Percentiles rank a stretch among this genome's conserved stretches.
Conservation (phyloP, 2,113 vertebrate genomes). For the Phycodurus eques region DNA sequence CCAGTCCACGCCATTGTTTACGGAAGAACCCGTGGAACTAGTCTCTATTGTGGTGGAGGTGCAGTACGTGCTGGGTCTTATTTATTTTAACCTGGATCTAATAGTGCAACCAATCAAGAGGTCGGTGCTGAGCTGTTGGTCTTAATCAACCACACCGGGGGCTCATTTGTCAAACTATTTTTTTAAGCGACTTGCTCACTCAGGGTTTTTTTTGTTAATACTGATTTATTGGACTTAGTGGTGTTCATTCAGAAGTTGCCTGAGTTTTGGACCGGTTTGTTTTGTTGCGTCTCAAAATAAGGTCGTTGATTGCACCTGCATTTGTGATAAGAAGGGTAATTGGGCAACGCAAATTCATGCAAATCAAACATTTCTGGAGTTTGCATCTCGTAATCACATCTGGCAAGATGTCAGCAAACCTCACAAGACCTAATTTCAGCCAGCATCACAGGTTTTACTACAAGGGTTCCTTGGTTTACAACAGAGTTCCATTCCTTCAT, state of each 20-base stretch:
- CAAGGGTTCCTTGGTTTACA: no score
- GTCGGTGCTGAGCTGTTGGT: conserved; percentile 15
- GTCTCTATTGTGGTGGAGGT: conserved; percentile 37
- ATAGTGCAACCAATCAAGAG: conserved; percentile 20
- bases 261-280: background rate
- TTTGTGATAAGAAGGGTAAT: background rate
- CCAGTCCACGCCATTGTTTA: conserved; percentile 27
- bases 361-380: background rate
- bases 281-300: background rate
- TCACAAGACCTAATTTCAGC: no score
- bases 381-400: background rate
- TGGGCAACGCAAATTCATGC: background rate
- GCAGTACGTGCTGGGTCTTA: conserved; percentile 12
- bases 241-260: background rate
- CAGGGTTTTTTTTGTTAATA: conserved; percentile 3
- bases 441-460: no score
- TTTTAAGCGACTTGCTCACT: background rate
- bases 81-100: conserved; percentile 26
- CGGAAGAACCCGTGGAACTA: conserved; percentile 9
- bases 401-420: no score
- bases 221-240: background rate
- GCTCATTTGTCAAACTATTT: conserved; percentile 24
- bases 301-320: background rate
- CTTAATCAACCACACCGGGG: conserved; percentile 19
- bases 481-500: no score